Evolutionary conservation across 2,113 vertebrate genomes (phyloP), one percentile per base, ranked within the genome.

Genomic region (Cygnus buccinator): DNA sequence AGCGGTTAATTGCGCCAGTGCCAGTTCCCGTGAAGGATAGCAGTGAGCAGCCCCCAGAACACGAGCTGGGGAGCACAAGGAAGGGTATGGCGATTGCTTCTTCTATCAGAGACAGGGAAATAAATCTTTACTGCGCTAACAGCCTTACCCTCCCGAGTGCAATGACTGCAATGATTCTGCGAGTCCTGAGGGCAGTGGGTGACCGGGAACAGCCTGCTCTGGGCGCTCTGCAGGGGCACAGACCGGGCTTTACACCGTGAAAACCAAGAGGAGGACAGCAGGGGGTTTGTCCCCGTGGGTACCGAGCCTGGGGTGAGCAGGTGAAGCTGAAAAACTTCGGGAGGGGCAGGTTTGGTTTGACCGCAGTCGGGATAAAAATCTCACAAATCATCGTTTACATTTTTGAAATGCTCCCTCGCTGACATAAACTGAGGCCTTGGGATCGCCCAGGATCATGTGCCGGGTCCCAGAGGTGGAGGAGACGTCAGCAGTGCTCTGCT

Each of bases 1-100:
- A 0, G 65, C 66, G 37, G 20, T 7, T 59, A 44, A 50, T 70
- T 85, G 90, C 62, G 15, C 8, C 33, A 2, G 16, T 48, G 55
- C 9, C 25, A 3, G 21, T 33, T 73, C 76, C 52, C 13, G 0
- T 0, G 58, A 59, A 33, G 14, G 10, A 0, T 11, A 62, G 72
- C 28, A 66, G 41, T 4, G 43, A 67, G 20, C 80, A 16, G 65
- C 44, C 8, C 48, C 35, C 3, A 4, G 65, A 1, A 0, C 57
- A 2, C 1, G 5, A 43, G 48, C 33, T 12, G 41, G 46, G 76
- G 48, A 48, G 20, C 55, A 13, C 54, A 77, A 94, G 82, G 59
- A 95, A 93, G 86, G 78, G 79, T 79, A 68, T 16, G 4, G 55
- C 10, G 73, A 52, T 57, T 48, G 50, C 52, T 93, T 10, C 26